Evolutionary conservation across 2,888 invertebrate genomes (phyloP), one percentile per base, ranked within the genome.

Genomic region (Pachydiplax longipennis): DNA sequence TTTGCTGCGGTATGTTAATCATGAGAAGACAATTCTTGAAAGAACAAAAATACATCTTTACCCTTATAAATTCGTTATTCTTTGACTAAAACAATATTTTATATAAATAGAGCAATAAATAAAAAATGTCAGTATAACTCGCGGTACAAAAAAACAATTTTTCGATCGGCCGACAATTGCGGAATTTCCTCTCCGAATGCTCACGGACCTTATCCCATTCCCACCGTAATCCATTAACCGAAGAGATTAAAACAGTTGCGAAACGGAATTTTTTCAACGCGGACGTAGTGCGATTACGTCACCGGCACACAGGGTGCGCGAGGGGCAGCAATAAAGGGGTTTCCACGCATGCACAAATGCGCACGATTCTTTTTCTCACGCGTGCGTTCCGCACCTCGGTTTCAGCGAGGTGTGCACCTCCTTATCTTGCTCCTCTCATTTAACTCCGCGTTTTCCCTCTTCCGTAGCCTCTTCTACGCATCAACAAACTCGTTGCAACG

Each of bases 321-420:
- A 53, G 44, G 58, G 83, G 35, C 35, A 61, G 65, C 3, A 58
- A 65, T 35, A 87, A 31, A 83, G 4, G 35, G 58, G 53, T 87
- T 61, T 37, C 61, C 61, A 37, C 87, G 87, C 87, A 87, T 87
- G 87, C 87, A 61, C 87, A 87, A 61, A 61, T 61, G 35, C 37
- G 61, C 61, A 37, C 61, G 37, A n/a, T 53, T 61, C 61, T 37
- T 87, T 87, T 87, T 87, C 87, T 87, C 87, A 87, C 87, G 87
- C 87, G 87, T 87, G 87, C 61, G 87, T 87, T 87, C 87, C 87
- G 87, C 61, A n/a, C 61, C 18, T 22, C 37, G 61, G 61, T 37
- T 83, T 83, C 83, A 58, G 58, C 53, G 83, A 83, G 58, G 35
- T 58, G 10, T 35, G 61, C 87, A 13, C 61, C 87, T 61, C 4